A percentile compares a stretch with the other conserved stretches of the same genome.
Conservation (phyloP, 2,888 invertebrate species). For the Lasioglossum marginatum region DNA sequence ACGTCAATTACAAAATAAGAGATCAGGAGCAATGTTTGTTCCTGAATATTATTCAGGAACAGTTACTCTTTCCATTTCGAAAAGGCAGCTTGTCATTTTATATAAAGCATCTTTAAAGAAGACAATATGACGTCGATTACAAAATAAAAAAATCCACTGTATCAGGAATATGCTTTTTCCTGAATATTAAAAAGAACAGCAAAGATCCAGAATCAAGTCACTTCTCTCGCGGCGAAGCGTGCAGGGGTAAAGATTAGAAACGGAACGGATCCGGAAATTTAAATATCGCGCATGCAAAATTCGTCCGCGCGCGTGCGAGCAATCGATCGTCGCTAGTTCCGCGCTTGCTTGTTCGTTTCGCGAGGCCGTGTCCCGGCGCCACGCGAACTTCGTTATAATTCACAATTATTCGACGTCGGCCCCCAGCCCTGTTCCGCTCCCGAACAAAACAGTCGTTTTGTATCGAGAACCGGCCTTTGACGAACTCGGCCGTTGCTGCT, state of each 20-base stretch:
- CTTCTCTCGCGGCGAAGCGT: neutral
- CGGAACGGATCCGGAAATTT: conserved; percentile 30
- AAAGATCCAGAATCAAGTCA: neutral
- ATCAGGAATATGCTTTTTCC: neutral
- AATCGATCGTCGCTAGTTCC: conserved; percentile 31
- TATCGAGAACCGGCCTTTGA: conserved; percentile 18
- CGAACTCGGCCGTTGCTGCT: conserved; percentile 4
- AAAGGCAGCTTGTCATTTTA: too few relatives aligned
- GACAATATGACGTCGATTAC: too few relatives aligned
- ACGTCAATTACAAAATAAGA: too few relatives aligned
- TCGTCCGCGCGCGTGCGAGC: conserved; percentile 2
- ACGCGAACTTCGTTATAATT: conserved; percentile 35
- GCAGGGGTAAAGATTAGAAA: conserved; percentile 28
- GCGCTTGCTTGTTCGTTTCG: conserved; percentile 22
- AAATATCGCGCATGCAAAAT: conserved; percentile 43
- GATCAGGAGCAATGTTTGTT: too few relatives aligned
- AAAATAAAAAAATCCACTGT: too few relatives aligned
- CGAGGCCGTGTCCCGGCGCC: neutral
- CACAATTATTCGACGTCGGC: conserved; percentile 23
- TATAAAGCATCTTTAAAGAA: too few relatives aligned
- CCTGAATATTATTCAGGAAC: too few relatives aligned
- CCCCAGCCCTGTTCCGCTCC: neutral
- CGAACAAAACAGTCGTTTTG: conserved; percentile 23
- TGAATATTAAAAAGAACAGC: neutral
- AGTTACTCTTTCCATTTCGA: too few relatives aligned